Evolutionary conservation across 2,113 vertebrate genomes (phyloP).

Genomic region (Protomyctophum bolini): DNA sequence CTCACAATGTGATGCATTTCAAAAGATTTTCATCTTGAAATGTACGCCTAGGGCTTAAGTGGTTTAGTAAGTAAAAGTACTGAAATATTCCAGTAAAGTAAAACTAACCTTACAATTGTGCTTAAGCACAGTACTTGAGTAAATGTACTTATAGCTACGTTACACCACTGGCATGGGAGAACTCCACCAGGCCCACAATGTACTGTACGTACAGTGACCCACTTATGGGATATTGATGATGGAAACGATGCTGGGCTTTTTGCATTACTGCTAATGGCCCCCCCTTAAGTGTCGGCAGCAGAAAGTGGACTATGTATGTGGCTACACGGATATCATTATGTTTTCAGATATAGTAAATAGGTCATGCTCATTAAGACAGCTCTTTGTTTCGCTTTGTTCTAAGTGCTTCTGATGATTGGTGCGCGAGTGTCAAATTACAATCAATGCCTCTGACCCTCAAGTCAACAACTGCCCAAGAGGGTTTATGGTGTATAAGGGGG

Average conservation of each 20-base stretch:
- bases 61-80: too few relatives aligned
- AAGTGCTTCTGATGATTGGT: slow-evolving; percentile 63
- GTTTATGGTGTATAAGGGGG: slow-evolving; percentile 23
- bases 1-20: too few relatives aligned
- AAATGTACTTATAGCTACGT: too few relatives aligned
- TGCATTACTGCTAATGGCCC: slow-evolving; percentile 65
- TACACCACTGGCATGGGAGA: slow-evolving; percentile 33
- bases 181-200: slow-evolving; percentile 37
- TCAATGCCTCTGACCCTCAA: slow-evolving; percentile 55
- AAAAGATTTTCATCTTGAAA: too few relatives aligned
- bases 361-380: slow-evolving; percentile 51
- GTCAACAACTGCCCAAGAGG: slow-evolving; percentile 18
- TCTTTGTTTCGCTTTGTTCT: slow-evolving; percentile 43
- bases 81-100: too few relatives aligned
- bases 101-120: too few relatives aligned
- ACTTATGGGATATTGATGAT: slow-evolving; percentile 74
- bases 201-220: slow-evolving; percentile 15
- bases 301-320: slow-evolving; percentile 43
- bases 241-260: slow-evolving; percentile 46
- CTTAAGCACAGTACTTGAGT: too few relatives aligned
- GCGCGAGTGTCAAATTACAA: slow-evolving; percentile 64
- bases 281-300: slow-evolving; percentile 63
- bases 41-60: too few relatives aligned
- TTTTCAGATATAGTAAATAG: slow-evolving; percentile 53
- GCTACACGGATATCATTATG: slow-evolving; percentile 13